Evolutionary conservation across 2,888 invertebrate genomes (phyloP).

Genomic region (Trichacis sp.): DNA sequence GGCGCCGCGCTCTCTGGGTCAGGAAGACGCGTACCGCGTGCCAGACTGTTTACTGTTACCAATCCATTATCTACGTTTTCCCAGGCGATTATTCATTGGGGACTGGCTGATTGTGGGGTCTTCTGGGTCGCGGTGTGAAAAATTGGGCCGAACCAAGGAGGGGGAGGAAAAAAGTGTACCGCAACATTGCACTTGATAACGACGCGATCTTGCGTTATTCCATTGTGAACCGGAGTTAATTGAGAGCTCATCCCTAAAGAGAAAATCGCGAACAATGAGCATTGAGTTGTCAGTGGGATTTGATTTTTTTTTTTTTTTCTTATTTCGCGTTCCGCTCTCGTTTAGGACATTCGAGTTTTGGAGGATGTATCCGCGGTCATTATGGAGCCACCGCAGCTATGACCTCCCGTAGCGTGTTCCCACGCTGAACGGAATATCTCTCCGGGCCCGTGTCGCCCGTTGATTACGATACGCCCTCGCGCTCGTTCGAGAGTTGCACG

Average conservation of each 20-base stretch:
- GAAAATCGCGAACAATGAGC: neutral
- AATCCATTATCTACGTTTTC: conserved; percentile 35
- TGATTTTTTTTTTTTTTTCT: neutral
- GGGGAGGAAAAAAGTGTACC: neutral
- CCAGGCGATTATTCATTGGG: conserved; percentile 22
- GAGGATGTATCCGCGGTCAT: conserved; percentile 37
- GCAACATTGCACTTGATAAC: neutral
- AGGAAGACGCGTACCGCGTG: conserved; percentile 15
- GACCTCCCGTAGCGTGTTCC: conserved; percentile 62
- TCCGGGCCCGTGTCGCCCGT: conserved; percentile 53
- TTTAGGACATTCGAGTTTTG: conserved; percentile 25
- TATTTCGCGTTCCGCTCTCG: conserved; percentile 8
- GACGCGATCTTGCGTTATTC: neutral
- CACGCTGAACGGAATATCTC: conserved; percentile 60
- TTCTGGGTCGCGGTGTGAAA: too few relatives aligned
- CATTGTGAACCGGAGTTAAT: neutral
- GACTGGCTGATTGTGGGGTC: too few relatives aligned
- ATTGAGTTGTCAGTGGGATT: neutral
- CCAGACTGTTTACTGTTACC: conserved; percentile 25
- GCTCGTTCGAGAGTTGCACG: conserved; percentile 45
- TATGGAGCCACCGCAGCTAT: conserved; percentile 46
- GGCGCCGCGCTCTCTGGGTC: conserved; percentile 19
- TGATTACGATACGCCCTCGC: conserved; percentile 62
- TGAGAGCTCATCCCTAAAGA: neutral
- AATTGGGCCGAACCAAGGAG: too few relatives aligned